Percentiles rank a stretch among this genome's conserved stretches.
phyloP scores from a whole-genome alignment of 2,113 vertebrate genomes.

The Myotis brandtii region DNA sequence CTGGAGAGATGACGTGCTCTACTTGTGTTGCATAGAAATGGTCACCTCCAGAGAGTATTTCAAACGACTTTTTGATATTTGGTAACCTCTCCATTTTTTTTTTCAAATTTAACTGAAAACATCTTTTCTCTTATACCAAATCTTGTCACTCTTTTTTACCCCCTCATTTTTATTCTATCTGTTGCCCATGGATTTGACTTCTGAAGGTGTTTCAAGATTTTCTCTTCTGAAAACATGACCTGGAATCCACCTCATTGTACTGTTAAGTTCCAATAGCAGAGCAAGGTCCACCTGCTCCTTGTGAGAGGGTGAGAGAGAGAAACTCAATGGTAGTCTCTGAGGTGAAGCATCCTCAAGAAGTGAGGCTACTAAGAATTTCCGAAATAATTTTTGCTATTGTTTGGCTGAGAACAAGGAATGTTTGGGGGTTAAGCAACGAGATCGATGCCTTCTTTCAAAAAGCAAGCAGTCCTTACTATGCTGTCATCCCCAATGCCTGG shows the following conservation, averaged over 20 bases:
- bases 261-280: fast-evolving
- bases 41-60: too few species aligned
- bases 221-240: background rate
- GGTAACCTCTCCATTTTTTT: fast-evolving
- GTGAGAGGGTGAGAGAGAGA: background rate
- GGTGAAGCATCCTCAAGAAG: background rate
- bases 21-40: background rate
- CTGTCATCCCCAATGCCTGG: background rate
- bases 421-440: background rate
- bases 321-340: background rate
- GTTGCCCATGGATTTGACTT: too few species aligned
- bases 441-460: background rate
- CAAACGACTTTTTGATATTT: fast-evolving
- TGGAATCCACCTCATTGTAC: background rate
- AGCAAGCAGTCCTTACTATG: background rate
- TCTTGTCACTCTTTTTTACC: fast-evolving
- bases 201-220: background rate
- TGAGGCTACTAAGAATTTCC: background rate
- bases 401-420: background rate
- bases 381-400: background rate
- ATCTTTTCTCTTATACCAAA: background rate
- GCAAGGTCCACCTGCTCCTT: background rate
- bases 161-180: background rate
- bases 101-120: background rate
- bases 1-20: background rate